These are phyloP conservation scores for Ursus arctos DNA, from an alignment of 2,113 vertebrate genomes.

Conservation along the genomic window DNA sequence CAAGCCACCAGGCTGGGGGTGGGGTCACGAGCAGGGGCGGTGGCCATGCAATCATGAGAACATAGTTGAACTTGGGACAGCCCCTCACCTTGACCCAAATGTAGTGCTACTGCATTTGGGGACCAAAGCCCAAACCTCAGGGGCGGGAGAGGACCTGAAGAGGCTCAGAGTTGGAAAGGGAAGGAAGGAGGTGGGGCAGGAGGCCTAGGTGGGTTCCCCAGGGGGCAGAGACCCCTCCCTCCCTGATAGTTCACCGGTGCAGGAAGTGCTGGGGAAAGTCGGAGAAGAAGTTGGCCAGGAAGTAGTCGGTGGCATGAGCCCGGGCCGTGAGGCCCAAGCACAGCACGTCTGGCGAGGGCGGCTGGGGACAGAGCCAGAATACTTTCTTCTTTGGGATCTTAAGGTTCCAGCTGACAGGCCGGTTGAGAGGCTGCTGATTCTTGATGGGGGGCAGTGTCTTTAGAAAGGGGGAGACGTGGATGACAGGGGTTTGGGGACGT, in stretches of 20 bases:
- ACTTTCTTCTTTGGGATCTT: constrained; percentile 65
- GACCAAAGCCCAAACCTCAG: background rate
- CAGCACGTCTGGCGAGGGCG: constrained; percentile 88
- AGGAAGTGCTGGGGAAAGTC: constrained; percentile 88
- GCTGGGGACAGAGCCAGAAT: constrained; percentile 85
- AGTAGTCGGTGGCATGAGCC: constrained; percentile 89
- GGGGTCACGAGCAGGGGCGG: background rate
- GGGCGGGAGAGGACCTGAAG: background rate
- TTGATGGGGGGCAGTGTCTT: constrained; percentile 94
- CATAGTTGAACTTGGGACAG: background rate
- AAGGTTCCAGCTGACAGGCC: constrained; percentile 77
- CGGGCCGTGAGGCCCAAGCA: constrained; percentile 91
- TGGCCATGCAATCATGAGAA: background rate
- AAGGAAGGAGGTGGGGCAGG: background rate
- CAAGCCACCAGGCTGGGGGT: background rate
- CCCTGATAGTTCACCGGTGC: constrained; percentile 83
- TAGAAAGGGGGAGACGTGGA: constrained; percentile 50
- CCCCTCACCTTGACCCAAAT: background rate
- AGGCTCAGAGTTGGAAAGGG: background rate
- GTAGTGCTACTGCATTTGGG: background rate
- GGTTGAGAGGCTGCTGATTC: constrained; percentile 67
- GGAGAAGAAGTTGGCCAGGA: constrained; percentile 86
- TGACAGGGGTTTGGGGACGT: background rate
- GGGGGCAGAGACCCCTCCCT: background rate
- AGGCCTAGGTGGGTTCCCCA: background rate